phyloP scores from a whole-genome alignment of 1,140 invertebrate species.

The Dysdera silvatica region DNA sequence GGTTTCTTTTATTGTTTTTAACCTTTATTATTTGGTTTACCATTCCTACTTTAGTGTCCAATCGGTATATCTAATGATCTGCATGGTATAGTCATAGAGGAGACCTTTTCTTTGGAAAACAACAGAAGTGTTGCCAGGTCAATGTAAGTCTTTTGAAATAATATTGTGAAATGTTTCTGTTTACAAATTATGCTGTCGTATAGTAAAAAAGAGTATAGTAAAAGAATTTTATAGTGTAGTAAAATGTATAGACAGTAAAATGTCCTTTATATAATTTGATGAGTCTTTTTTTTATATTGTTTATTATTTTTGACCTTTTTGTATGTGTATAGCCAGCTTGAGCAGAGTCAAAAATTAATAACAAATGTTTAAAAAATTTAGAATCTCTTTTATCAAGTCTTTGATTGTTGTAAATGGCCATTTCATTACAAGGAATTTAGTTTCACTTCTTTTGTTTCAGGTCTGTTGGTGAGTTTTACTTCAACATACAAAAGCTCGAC shows the following conservation, averaged over 20 bases:
- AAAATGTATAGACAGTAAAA: no score
- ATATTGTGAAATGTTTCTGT: no score
- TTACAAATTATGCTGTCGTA: constrained; percentile 1
- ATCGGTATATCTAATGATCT: constrained; percentile 41
- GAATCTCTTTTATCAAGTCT: not conserved
- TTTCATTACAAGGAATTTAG: not conserved
- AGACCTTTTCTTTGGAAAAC: no score
- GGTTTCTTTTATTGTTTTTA: not conserved
- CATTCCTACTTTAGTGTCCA: constrained; percentile 31
- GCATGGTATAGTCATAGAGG: no score
- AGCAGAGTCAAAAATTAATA: no score
- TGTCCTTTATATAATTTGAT: no score
- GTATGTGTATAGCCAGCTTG: no score
- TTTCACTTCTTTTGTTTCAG: constrained; percentile 7
- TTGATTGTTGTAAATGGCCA: not conserved
- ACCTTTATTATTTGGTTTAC: not conserved
- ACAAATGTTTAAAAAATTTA: not conserved
- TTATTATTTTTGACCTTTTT: no score
- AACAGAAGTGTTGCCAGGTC: constrained; percentile 27
- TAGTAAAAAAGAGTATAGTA: not conserved
- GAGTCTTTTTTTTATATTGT: no score
- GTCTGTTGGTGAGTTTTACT: constrained; percentile 46
- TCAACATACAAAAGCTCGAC: constrained; percentile 44
- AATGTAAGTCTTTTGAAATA: no score
- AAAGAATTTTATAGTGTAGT: not conserved